Conservation (phyloP, 2,113 vertebrate species). For the Triplophysa tibetana region DNA sequence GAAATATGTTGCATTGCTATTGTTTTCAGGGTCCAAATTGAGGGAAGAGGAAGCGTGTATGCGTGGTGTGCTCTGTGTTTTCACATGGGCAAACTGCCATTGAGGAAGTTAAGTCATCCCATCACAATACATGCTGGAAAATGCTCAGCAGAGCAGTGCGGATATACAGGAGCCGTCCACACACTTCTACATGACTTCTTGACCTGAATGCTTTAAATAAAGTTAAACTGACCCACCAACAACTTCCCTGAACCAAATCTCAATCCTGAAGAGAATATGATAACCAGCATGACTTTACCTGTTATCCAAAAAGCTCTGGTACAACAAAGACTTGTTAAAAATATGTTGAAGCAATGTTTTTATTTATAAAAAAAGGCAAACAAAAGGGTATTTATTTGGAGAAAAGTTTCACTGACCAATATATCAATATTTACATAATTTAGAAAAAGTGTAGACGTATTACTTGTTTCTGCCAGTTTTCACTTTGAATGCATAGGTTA, state of each 20-base stretch:
- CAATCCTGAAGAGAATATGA: background rate
- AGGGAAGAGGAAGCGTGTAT: conserved; percentile 51
- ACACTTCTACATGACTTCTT: background rate
- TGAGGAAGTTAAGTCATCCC: conserved; percentile 41
- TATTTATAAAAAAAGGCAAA: no score
- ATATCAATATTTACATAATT: background rate
- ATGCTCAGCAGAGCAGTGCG: background rate
- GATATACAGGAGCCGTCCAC: conserved; percentile 10
- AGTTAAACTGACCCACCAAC: background rate
- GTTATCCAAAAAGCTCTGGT: no score
- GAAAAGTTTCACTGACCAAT: background rate
- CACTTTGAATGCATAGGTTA: no score
- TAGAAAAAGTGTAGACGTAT: background rate
- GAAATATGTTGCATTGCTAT: conserved; percentile 46
- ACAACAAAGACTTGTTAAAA: no score
- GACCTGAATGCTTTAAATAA: conserved; percentile 19
- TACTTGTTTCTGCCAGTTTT: background rate
- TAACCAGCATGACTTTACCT: background rate
- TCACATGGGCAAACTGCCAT: conserved; percentile 53
- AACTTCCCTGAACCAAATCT: conserved; percentile 33
- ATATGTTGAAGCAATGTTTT: no score
- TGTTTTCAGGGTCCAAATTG: conserved; percentile 51
- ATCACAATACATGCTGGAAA: conserved; percentile 26
- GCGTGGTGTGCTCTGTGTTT: conserved; percentile 44
- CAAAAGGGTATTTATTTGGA: background rate